Conservation (phyloP, 2,888 invertebrate genomes). For the Linnaemya vulpina region DNA sequence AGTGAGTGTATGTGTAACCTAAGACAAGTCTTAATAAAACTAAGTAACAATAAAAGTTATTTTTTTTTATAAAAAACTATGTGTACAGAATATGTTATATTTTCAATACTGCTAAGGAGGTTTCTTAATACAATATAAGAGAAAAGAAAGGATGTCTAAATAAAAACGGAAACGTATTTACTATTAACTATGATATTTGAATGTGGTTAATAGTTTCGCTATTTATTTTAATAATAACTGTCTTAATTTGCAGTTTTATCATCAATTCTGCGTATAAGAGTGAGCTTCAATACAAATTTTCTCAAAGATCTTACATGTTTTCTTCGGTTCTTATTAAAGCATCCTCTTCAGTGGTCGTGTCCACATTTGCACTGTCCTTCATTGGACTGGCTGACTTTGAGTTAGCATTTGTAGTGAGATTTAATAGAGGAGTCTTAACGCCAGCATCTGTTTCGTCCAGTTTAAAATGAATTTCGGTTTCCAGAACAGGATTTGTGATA, state of each 20-base stretch:
- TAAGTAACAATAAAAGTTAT: constrained; percentile 73
- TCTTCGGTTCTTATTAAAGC: constrained; percentile 71
- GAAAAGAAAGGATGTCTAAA: background rate
- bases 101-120: constrained; percentile 48
- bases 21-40: constrained; percentile 74
- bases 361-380: constrained; percentile 65
- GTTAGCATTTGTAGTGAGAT: constrained; percentile 75
- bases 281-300: constrained; percentile 52
- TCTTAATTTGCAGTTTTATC: constrained; percentile 13
- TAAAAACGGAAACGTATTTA: constrained; percentile 20
- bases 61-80: background rate
- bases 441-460: constrained; percentile 76
- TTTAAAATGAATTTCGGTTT: constrained; percentile 63
- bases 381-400: constrained; percentile 72
- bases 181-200: constrained; percentile 53
- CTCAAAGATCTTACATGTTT: constrained; percentile 60
- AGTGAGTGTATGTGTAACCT: constrained; percentile 55
- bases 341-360: constrained; percentile 70
- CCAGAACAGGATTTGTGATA: constrained; percentile 49
- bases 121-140: background rate
- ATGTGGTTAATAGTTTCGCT: constrained; percentile 45
- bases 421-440: constrained; percentile 80
- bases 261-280: constrained; percentile 11
- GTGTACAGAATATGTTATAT: constrained; percentile 40
- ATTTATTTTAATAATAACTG: constrained; percentile 48